Evolutionary conservation across 1,140 invertebrate species (phyloP).

Genomic region (fruit fly (Drosophila melanogaster)): Release_6_plus_ISO1_MT NT_037436.4:6103001-6103500

Average conservation of each 20-base stretch:
- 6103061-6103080: not conserved
- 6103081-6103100: constrained; percentile 29
- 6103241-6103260: constrained; percentile 84
- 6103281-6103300: constrained; percentile 46
- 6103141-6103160: constrained; percentile 55
- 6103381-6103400: constrained; percentile 50
- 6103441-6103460: constrained; percentile 62
- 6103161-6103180: constrained; percentile 65
- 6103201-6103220: constrained; percentile 33
- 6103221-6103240: constrained; percentile 40
- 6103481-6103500: constrained; percentile 53
- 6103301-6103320: constrained; percentile 81
- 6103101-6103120: constrained; percentile 21
- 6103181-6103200: constrained; percentile 76
- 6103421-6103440: constrained; percentile 79
- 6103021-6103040: no score
- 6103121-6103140: constrained; percentile 34
- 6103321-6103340: constrained; percentile 76
- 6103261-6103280: constrained; percentile 84
- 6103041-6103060: not conserved
- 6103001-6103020: no score
- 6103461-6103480: constrained; percentile 80
- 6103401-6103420: constrained; percentile 44
- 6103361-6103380: constrained; percentile 54
- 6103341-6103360: constrained; percentile 20